Evolutionary conservation across 2,888 invertebrate genomes (phyloP).

Genomic region (Lasioglossum leucozonium): DNA sequence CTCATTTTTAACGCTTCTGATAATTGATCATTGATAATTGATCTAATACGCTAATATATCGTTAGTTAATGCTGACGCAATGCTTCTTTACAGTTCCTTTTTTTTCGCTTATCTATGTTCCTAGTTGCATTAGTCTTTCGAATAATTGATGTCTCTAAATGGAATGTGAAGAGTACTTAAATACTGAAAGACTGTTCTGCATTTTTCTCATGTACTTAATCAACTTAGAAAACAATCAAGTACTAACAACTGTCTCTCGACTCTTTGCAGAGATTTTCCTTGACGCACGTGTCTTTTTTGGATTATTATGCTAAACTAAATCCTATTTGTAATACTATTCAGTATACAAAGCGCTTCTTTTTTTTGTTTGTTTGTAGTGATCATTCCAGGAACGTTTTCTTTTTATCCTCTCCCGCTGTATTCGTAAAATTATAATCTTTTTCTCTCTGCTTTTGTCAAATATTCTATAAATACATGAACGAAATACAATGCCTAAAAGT

Average conservation of each 20-base stretch:
- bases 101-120: background rate
- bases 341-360: slow-evolving; percentile 28
- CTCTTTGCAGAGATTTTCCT: slow-evolving; percentile 13
- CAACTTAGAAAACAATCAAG: slow-evolving; percentile 17
- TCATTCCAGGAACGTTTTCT: slow-evolving; percentile 8
- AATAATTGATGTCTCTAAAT: slow-evolving; percentile 9
- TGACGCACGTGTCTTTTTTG: slow-evolving; percentile 11
- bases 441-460: background rate
- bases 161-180: slow-evolving; percentile 28
- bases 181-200: slow-evolving; percentile 18
- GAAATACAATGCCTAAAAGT: slow-evolving; percentile 26
- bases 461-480: background rate
- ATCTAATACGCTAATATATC: background rate
- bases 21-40: slow-evolving; percentile 11
- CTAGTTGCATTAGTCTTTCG: slow-evolving; percentile 11
- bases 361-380: background rate
- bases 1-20: background rate
- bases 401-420: background rate
- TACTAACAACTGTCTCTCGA: slow-evolving; percentile 31
- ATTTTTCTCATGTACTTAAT: slow-evolving; percentile 7
- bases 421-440: slow-evolving; percentile 24
- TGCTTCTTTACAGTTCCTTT: slow-evolving; percentile 3
- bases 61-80: slow-evolving; percentile 12
- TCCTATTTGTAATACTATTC: slow-evolving; percentile 34
- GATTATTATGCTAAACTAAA: slow-evolving; percentile 19